Base-by-base conservation (phyloP, 2,113 vertebrate species). In the Chaetura pelagica region DNA sequence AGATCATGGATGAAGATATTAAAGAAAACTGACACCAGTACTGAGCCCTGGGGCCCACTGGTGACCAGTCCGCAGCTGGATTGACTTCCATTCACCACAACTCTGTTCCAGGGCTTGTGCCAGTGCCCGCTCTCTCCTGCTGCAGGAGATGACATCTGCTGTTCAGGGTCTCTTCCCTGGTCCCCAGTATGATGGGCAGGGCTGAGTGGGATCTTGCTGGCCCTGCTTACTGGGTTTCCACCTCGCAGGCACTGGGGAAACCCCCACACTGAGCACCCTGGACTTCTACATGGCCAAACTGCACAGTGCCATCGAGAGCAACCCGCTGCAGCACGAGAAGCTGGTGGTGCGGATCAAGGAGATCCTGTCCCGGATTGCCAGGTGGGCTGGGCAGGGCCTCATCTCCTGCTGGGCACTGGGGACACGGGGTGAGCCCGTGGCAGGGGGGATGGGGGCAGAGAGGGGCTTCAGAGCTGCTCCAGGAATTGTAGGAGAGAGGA, bases 201-300 rank as follows among this genome's bases (percentile, higher is more conserved):
- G 32, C n/a, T 84, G 46, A 24, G 0, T 34, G 49, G 69, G 64
- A 20, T 3, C 55, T n/a, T 12, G 7, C 32, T 75, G 30, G 34
- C 46, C 40, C 18, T 57, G 40, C 44, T 95, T 4, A 95, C 42
- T 8, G 35, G 22, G 40, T 58, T 69, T 44, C 35, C 6, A 4
- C 52, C 52, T 34, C 18, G 0, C 76, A 99, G 99, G 99, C 58
- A 99, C 99, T 0, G 99, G 99, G 18, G 99, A 99, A 91, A 99
- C 99, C 1, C 99, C 99, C 4, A 99, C 99, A 0, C 97, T 99
- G 77, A 98, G 98, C 74, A 99, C 99, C 18, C 97, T 99, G 92
- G 99, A 99, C 93, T 98, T 99, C 22, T 99, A 99, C 94, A 98
- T 99, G 98, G 99, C 98, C 55, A 99, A 99, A 88, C 98, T 99